Percentiles rank a stretch among this genome's conserved stretches.
Conservation (phyloP, 2,888 invertebrate genomes). For the Caenorhabditis sp. region DNA sequence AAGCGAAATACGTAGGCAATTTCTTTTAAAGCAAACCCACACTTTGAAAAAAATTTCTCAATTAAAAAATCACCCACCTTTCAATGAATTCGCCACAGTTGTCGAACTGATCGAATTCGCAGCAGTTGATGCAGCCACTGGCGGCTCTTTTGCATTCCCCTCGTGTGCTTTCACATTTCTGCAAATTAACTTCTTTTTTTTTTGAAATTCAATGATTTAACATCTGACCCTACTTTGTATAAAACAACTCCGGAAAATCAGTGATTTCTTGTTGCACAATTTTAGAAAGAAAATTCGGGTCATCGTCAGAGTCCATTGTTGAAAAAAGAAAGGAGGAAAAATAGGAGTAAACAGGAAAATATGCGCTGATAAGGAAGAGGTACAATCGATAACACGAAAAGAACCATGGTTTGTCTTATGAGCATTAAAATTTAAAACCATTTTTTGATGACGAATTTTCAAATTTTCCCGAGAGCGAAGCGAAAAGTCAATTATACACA, state of each 20-base stretch:
- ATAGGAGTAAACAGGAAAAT: constrained; percentile 11
- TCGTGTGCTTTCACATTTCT: constrained; percentile 31
- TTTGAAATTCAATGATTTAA: neutral
- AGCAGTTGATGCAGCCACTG: neutral
- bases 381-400: neutral
- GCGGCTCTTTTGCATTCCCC: constrained; percentile 15
- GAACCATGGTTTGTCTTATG: too few species aligned
- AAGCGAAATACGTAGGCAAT: too few species aligned
- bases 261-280: constrained; percentile 33
- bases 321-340: neutral
- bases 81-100: constrained; percentile 6
- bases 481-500: too few species aligned
- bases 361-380: neutral
- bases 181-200: constrained; percentile 11
- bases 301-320: constrained; percentile 11
- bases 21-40: too few species aligned
- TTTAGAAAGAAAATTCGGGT: constrained; percentile 10
- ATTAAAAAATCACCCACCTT: constrained; percentile 8
- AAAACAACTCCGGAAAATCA: constrained; percentile 30
- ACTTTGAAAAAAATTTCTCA: neutral
- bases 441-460: too few species aligned
- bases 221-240: neutral
- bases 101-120: constrained; percentile 5
- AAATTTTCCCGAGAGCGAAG: too few species aligned
- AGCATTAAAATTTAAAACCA: too few species aligned